These are phyloP conservation scores for Heliconius ismenius DNA, from an alignment of 2,888 invertebrate genomes.

Conservation along the genomic window DNA sequence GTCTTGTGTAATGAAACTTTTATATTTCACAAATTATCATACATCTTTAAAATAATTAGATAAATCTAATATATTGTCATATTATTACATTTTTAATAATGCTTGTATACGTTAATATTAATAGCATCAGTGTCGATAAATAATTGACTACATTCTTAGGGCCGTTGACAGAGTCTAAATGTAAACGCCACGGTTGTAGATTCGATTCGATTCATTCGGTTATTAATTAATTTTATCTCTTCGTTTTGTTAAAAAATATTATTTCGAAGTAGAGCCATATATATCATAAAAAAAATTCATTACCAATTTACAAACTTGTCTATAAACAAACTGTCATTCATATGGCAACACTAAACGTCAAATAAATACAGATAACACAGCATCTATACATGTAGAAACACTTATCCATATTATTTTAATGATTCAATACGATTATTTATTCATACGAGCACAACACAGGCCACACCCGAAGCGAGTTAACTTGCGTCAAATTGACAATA, in stretches of 20 bases:
- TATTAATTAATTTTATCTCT: too few relatives aligned
- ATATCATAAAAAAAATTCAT: background rate
- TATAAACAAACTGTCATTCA: background rate
- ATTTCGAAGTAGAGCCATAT: too few relatives aligned
- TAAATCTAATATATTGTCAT: too few relatives aligned
- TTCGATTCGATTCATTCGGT: too few relatives aligned
- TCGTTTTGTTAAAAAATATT: too few relatives aligned
- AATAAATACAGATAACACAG: background rate
- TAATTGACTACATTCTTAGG: too few relatives aligned
- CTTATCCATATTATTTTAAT: conserved; percentile 30
- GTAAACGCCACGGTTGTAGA: too few relatives aligned
- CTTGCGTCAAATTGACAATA: conserved; percentile 69
- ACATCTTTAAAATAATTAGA: background rate
- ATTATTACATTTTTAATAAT: too few relatives aligned
- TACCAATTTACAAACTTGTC: background rate
- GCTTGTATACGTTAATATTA: too few relatives aligned
- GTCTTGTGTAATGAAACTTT: background rate
- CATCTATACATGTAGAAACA: background rate
- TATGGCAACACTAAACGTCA: background rate
- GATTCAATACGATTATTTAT: conserved; percentile 47
- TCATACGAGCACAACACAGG: conserved; percentile 48
- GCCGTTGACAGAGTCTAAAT: too few relatives aligned
- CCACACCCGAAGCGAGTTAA: conserved; percentile 66
- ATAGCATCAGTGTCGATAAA: too few relatives aligned
- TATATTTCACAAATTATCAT: background rate